Evolutionary conservation across 2,797 vertebrate species (phyloP).

Genomic region (Podargus strigoides): DNA sequence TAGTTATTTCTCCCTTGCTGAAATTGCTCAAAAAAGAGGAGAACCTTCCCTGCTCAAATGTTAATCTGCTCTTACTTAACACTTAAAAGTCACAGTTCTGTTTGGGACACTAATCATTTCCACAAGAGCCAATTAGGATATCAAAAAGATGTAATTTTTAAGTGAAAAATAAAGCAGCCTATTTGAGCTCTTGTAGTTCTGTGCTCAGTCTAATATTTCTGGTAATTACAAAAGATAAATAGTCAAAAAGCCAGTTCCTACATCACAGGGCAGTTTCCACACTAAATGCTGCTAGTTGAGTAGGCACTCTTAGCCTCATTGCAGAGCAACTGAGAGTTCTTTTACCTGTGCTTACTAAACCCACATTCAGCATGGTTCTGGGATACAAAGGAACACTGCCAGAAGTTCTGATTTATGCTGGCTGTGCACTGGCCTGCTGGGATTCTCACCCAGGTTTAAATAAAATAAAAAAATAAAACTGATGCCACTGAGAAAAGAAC

Average conservation of each 20-base stretch:
- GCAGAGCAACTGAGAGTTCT: background rate
- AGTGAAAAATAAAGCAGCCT: background rate
- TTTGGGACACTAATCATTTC: background rate
- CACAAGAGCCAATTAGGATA: background rate
- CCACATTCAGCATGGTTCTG: background rate
- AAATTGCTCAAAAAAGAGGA: background rate
- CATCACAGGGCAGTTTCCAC: background rate
- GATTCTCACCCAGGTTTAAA: background rate
- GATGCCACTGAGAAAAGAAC: background rate
- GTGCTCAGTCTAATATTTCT: background rate
- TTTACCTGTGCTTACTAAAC: background rate
- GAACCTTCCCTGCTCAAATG: background rate
- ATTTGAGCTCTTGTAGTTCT: background rate
- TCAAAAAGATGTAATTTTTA: background rate
- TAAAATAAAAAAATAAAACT: background rate
- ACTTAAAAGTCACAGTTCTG: background rate
- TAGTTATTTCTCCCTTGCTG: background rate
- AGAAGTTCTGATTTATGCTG: background rate
- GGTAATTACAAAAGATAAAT: background rate
- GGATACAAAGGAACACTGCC: background rate
- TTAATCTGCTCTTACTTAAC: background rate
- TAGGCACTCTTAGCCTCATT: background rate
- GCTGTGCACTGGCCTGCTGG: background rate
- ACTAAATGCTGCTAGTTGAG: background rate
- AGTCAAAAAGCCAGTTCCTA: background rate